Conservation (phyloP, 2,113 vertebrate species). For the Sprattus sprattus region DNA sequence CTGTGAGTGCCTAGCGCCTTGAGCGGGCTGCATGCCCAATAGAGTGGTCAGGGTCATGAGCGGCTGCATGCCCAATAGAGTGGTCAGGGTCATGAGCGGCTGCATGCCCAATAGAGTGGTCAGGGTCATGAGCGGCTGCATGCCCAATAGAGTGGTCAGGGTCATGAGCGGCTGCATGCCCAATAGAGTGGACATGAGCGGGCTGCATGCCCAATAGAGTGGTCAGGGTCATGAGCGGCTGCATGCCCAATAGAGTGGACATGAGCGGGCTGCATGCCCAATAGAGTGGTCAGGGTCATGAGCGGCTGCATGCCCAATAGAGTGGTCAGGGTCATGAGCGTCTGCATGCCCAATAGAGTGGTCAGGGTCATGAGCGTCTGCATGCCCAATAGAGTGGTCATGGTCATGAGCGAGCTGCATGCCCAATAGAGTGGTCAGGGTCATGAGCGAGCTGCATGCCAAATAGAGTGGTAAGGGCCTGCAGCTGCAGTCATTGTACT, state of each 20-base stretch:
- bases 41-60: too few species aligned
- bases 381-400: background rate
- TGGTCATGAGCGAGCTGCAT: background rate
- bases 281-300: too few species aligned
- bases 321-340: background rate
- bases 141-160: too few species aligned
- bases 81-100: background rate
- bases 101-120: background rate
- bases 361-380: background rate
- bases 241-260: background rate
- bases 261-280: background rate
- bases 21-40: background rate
- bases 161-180: background rate
- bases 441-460: background rate
- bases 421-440: constrained; percentile 57
- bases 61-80: too few species aligned
- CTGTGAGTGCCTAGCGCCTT: constrained; percentile 76
- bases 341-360: too few species aligned
- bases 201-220: background rate
- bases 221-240: background rate
- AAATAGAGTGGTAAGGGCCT: background rate
- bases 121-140: background rate
- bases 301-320: background rate
- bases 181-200: background rate
- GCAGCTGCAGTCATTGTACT: background rate